These are phyloP conservation scores for Drosophila mimica DNA, from an alignment of 2,888 invertebrate genomes.

Conservation along the genomic window DNA sequence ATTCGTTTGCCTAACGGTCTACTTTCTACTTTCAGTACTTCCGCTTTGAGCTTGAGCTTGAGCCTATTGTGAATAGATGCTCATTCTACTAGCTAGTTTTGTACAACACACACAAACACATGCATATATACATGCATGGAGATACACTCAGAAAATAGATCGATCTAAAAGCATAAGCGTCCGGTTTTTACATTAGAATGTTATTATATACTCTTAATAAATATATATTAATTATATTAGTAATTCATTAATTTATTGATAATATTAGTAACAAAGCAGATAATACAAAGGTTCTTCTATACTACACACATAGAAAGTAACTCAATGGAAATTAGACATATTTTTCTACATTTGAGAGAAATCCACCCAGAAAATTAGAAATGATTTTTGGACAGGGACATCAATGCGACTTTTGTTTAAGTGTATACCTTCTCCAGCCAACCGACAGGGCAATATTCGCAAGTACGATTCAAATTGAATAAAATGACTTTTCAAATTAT, in stretches of 20 bases:
- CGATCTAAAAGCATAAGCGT: too few relatives aligned
- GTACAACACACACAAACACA: background rate
- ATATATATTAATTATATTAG: background rate
- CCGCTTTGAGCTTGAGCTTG: slow-evolving; percentile 38
- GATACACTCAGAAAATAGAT: background rate
- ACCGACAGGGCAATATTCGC: slow-evolving; percentile 26
- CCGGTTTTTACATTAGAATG: background rate
- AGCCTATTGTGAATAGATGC: slow-evolving; percentile 47
- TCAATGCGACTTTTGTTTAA: background rate
- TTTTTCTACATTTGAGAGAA: background rate
- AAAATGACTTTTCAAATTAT: slow-evolving; percentile 77
- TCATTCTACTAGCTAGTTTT: slow-evolving; percentile 44
- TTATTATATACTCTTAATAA: background rate
- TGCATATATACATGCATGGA: background rate
- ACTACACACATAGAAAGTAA: background rate
- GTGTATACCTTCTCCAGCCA: slow-evolving; percentile 7
- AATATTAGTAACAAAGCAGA: background rate
- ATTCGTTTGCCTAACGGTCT: slow-evolving; percentile 32
- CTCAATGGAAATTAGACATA: background rate
- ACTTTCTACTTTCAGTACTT: slow-evolving; percentile 50
- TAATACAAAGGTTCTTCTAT: background rate
- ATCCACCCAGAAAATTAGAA: background rate
- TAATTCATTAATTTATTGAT: background rate
- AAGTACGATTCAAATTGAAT: slow-evolving; percentile 71
- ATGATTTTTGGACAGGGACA: background rate